Percentiles rank a stretch among this genome's conserved stretches.
These are phyloP conservation scores for Lagria hirta DNA, from an alignment of 2,888 invertebrate species.

Conservation along the genomic window DNA sequence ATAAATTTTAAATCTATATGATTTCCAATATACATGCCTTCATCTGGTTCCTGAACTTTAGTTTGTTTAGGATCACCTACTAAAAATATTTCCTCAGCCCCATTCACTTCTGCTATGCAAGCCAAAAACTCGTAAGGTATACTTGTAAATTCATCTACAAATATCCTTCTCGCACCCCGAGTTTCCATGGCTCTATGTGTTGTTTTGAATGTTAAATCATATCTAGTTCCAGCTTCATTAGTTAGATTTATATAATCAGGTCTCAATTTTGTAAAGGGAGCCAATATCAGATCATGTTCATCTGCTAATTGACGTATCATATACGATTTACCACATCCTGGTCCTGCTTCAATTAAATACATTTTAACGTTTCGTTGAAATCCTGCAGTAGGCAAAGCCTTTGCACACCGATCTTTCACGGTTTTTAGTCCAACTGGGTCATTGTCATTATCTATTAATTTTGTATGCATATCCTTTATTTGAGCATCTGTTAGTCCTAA, in stretches of 20 bases:
- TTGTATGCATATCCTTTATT: constrained; percentile 4
- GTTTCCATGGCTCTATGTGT: constrained; percentile 21
- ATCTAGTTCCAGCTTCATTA: constrained; percentile 5
- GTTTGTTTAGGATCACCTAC: constrained; percentile 17
- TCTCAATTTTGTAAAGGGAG: constrained; percentile 23
- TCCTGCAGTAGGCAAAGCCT: constrained; percentile 9
- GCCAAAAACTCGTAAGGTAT: constrained; percentile 21
- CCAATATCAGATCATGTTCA: too few relatives aligned
- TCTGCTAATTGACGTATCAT: too few relatives aligned
- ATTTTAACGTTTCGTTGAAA: constrained; percentile 8
- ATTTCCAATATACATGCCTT: constrained; percentile 14
- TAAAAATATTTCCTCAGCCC: constrained; percentile 19
- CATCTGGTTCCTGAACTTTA: constrained; percentile 14
- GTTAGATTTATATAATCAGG: constrained; percentile 17
- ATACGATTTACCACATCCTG: too few relatives aligned
- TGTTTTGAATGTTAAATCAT: constrained; percentile 18
- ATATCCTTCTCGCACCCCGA: constrained; percentile 9
- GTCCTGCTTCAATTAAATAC: constrained; percentile 17
- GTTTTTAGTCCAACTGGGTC: constrained; percentile 10
- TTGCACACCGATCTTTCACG: too few relatives aligned
- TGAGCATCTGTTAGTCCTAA: constrained; percentile 5
- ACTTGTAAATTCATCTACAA: constrained; percentile 23
- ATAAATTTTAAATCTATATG: constrained; percentile 5
- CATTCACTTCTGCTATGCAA: constrained; percentile 15
- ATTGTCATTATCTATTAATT: constrained; percentile 12